These are phyloP conservation scores for Craniophora ligustri DNA, from an alignment of 2,888 invertebrate species.

Conservation along the genomic window DNA sequence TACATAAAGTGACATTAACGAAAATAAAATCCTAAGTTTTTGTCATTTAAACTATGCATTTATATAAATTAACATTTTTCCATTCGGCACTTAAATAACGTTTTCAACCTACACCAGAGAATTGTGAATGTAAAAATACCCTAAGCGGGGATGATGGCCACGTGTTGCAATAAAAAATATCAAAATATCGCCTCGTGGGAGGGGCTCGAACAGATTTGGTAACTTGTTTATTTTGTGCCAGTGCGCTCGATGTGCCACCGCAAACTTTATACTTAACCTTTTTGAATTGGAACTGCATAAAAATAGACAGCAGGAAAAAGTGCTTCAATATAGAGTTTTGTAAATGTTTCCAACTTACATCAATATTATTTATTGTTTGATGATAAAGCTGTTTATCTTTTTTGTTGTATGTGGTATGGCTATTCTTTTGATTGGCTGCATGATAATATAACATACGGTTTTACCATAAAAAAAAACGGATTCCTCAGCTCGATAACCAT, in stretches of 20 bases:
- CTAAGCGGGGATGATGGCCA: slow-evolving; percentile 63
- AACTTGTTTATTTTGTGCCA: slow-evolving; percentile 56
- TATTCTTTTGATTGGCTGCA: no score
- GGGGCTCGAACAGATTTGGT: slow-evolving; percentile 50
- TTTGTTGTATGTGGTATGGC: no score
- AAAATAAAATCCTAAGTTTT: slow-evolving; percentile 2
- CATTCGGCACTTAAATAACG: slow-evolving; percentile 20
- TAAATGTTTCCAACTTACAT: no score
- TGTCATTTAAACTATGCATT: slow-evolving; percentile 36
- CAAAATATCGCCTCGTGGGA: slow-evolving; percentile 47
- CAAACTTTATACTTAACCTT: slow-evolving; percentile 38
- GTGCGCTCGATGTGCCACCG: slow-evolving; percentile 29
- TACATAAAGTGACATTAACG: no score
- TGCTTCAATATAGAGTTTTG: no score
- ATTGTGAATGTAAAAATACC: slow-evolving; percentile 63
- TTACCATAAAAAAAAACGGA: no score
- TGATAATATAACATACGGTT: no score
- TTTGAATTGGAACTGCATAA: slow-evolving; percentile 4
- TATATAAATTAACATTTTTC: slow-evolving; percentile 1
- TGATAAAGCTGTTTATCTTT: no score
- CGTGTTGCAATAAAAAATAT: slow-evolving; percentile 49
- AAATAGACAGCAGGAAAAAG: no score
- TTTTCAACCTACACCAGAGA: slow-evolving; percentile 43
- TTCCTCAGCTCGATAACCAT: no score
- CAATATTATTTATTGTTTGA: no score